Percentiles rank a stretch among this genome's conserved stretches.
Evolutionary conservation across 2,113 vertebrate species (phyloP).

Genomic region (Dermatemys mawii): DNA sequence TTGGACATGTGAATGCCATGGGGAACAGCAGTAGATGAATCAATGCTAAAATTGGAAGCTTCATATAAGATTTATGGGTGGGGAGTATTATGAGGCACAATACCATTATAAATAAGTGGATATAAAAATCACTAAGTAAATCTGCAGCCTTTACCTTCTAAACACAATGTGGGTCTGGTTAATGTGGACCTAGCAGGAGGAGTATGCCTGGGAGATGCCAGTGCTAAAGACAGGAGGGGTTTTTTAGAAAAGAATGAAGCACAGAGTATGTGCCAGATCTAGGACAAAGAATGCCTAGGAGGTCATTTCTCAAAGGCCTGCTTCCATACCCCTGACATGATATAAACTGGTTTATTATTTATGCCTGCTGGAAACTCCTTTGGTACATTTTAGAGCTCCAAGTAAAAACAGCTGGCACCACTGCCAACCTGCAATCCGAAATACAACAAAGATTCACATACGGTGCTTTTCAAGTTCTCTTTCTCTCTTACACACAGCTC

Average conservation of each 20-base stretch:
- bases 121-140: neutral
- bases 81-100: neutral
- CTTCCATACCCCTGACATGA: constrained; percentile 19
- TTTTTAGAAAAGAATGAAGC: constrained; percentile 29
- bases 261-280: neutral
- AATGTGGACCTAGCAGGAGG: neutral
- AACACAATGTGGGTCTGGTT: neutral
- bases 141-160: neutral
- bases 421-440: neutral
- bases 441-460: neutral
- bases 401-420: constrained; percentile 70
- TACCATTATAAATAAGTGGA: neutral
- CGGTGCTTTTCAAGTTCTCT: neutral
- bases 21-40: neutral
- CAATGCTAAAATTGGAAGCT: neutral
- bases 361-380: constrained; percentile 9
- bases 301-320: constrained; percentile 41
- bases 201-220: neutral
- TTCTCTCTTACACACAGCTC: neutral
- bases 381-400: constrained; percentile 27
- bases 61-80: neutral
- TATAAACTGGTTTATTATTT: constrained; percentile 44
- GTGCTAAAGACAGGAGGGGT: neutral
- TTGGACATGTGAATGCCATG: accelerated
- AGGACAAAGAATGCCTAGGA: constrained; percentile 50